Evolutionary conservation across 2,113 vertebrate genomes (phyloP).

Genomic region (Nansenia antarctica): DNA sequence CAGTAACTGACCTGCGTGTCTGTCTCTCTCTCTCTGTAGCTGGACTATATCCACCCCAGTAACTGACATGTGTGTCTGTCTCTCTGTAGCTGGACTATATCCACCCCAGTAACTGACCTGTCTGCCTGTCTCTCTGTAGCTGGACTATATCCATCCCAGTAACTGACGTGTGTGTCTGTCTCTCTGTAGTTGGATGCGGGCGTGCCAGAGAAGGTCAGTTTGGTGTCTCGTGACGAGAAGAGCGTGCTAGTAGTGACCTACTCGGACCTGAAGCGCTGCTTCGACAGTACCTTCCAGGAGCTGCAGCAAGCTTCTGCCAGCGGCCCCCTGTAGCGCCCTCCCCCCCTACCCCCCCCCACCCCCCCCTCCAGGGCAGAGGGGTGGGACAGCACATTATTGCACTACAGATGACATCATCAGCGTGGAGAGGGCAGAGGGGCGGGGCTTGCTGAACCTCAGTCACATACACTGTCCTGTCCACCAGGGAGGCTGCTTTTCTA

Average conservation of each 20-base stretch:
- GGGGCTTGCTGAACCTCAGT: conserved; percentile 85
- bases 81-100: neutral
- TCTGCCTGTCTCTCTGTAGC: conserved; percentile 62
- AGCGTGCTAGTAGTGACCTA: conserved; percentile 98
- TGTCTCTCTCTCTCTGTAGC: neutral
- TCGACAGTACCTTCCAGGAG: conserved; percentile 99
- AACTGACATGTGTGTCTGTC: no score
- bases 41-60: neutral
- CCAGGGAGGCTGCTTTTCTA: conserved; percentile 85
- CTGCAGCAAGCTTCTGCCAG: conserved; percentile 91
- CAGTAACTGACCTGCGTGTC: no score
- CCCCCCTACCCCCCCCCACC: conserved; percentile 4
- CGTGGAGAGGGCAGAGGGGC: conserved; percentile 62
- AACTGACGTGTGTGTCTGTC: neutral
- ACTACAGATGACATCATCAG: conserved; percentile 80
- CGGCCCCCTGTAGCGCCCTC: conserved; percentile 90
- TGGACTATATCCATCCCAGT: conserved; percentile 72
- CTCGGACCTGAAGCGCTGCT: conserved; percentile 99
- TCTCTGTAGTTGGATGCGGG: conserved; percentile 90
- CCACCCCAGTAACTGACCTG: neutral
- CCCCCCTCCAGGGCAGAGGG: conserved; percentile 45
- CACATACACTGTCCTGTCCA: conserved; percentile 96
- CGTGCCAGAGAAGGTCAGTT: conserved; percentile 98
- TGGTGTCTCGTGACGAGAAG: conserved; percentile 98
- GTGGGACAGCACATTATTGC: conserved; percentile 89